Evolutionary conservation across 2,888 invertebrate genomes (phyloP).

Genomic region (Dimorphilus gyrociliatus): DNA sequence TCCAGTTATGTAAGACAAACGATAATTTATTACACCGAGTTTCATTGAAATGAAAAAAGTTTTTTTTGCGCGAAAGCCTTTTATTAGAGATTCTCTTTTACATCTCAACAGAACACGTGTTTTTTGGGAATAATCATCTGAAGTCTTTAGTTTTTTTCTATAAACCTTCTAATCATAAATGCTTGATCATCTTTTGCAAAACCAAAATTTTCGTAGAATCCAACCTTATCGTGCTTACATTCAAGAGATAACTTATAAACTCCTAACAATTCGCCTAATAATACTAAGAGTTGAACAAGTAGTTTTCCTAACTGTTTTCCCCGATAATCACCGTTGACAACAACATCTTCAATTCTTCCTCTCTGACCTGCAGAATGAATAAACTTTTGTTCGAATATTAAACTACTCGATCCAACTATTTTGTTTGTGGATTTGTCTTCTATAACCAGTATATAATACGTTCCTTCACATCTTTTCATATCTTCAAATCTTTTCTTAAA

Average conservation of each 20-base stretch:
- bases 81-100: no score
- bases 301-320: constrained; percentile 87
- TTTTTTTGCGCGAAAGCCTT: no score
- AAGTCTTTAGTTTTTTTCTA: no score
- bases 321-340: constrained; percentile 71
- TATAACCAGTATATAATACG: constrained; percentile 75
- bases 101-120: no score
- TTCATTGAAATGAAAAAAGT: no score
- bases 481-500: constrained; percentile 67
- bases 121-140: no score
- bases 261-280: constrained; percentile 21
- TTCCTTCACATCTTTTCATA: constrained; percentile 63
- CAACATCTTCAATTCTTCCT: constrained; percentile 82
- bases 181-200: constrained; percentile 53
- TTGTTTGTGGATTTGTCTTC: constrained; percentile 58
- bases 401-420: constrained; percentile 61
- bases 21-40: no score
- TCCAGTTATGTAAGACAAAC: no score
- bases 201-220: constrained; percentile 72
- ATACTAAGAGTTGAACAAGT: constrained; percentile 43
- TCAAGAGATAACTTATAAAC: constrained; percentile 35
- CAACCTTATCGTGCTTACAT: constrained; percentile 64
- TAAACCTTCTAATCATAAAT: no score
- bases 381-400: constrained; percentile 84
- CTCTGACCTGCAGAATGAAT: constrained; percentile 78